Evolutionary conservation across 2,888 invertebrate genomes (phyloP), one percentile per base, ranked within the genome.

Genomic region (Pseudococcus viburni): DNA sequence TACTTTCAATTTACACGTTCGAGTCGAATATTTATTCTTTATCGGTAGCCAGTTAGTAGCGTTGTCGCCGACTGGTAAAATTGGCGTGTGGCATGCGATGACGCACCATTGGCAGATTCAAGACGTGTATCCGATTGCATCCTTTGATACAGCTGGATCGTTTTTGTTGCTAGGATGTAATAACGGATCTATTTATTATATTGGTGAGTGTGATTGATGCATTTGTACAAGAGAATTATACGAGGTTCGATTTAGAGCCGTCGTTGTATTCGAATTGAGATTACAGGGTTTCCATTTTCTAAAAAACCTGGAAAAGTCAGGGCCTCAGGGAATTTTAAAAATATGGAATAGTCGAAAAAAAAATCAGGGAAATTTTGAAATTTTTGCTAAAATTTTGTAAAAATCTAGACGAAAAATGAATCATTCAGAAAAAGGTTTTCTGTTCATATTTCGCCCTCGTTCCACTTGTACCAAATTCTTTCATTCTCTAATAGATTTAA

Each of bases 21-120:
- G 96, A 0, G 98, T 99, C 11, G 99, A 99, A 91, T 97, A 98
- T 92, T 93, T 99, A 88, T 96, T 99, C 91, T 99, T 99, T 92
- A 99, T 99, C 91, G 99, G 99, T 0, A 98, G 97, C 90, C 99
- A 99, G 91, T 92, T 99, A 90, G 99, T 99, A n/a, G 99, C 99
- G 0, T 93, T 99, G 42, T 98, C 98, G 77, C 95, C 96, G 2
- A 95, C 95, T 9, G 97, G 97, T 7, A 98, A 98, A 92, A 96
- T 99, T 33, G 99, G 99, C 0, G 99, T 99, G n/a, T 99, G 99
- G 99, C 99, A 99, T 92, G 97, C 98, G 0, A 98, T 98, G 95
- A 98, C 98, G 0, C 98, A 98, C 91, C 98, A 99, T 92, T 99
- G 99, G 98, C 99, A 99, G 93, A 96, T 97, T 73, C 98, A 98